A percentile compares a stretch with the other conserved stretches of the same genome.
Evolutionary conservation across 2,888 invertebrate species (phyloP).

Genomic region (Apodemia mormo): DNA sequence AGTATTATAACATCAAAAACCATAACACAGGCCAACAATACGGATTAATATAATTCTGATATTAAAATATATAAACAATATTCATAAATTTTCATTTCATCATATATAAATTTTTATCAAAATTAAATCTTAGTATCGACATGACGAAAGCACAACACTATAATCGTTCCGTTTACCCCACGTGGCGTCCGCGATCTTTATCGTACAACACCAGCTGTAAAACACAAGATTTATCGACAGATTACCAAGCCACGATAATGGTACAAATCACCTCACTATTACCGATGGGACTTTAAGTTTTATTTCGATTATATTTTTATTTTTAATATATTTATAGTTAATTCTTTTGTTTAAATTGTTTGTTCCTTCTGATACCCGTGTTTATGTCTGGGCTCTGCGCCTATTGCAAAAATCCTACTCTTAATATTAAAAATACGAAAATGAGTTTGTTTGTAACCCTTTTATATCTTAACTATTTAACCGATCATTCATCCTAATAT

Average conservation of each 20-base stretch:
- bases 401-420: no score
- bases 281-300: slow-evolving; percentile 52
- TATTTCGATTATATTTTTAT: slow-evolving; percentile 40
- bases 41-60: no score
- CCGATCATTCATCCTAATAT: no score
- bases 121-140: not conserved
- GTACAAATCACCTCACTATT: slow-evolving; percentile 77
- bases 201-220: slow-evolving; percentile 74
- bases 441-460: no score
- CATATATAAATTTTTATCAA: not conserved
- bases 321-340: slow-evolving; percentile 4
- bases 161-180: slow-evolving; percentile 66
- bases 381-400: no score
- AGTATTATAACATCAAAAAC: no score
- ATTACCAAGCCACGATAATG: slow-evolving; percentile 64
- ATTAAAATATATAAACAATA: not conserved
- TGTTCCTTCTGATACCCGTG: no score
- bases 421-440: no score
- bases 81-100: not conserved
- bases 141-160: slow-evolving; percentile 31
- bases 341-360: no score
- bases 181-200: slow-evolving; percentile 73
- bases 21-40: no score
- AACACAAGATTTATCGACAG: slow-evolving; percentile 80
- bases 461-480: no score